phyloP scores from a whole-genome alignment of 2,888 invertebrate genomes.

The Caradrina kadenii region DNA sequence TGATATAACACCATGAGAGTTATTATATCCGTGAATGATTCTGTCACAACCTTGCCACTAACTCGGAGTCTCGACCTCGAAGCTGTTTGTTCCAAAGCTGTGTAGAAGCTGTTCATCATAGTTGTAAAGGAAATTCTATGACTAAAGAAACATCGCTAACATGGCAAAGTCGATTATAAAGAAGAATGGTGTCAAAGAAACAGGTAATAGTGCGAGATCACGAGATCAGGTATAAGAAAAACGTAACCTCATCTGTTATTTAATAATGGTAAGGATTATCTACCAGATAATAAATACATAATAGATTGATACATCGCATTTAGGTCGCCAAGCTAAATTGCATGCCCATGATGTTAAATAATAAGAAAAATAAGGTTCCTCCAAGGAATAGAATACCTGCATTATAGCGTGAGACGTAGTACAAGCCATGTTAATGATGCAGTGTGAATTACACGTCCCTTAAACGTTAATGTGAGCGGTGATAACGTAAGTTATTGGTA shows the following conservation, averaged over 20 bases:
- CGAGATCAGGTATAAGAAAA: no score
- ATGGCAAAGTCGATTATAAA: not conserved
- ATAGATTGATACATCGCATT: no score
- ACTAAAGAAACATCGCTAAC: not conserved
- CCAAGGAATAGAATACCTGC: not conserved
- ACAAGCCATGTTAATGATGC: not conserved
- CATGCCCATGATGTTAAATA: no score
- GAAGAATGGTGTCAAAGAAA: not conserved
- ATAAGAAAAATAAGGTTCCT: not conserved
- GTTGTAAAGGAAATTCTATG: not conserved
- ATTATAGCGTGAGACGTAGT: not conserved
- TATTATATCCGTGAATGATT: constrained; percentile 2
- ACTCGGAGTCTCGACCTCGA: constrained; percentile 13
- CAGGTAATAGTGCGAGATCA: no score
- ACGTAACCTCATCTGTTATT: no score
- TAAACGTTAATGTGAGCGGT: no score
- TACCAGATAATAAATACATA: no score
- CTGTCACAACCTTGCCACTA: constrained; percentile 7
- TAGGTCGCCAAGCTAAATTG: no score
- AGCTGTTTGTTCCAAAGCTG: constrained; percentile 7
- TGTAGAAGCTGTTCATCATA: not conserved
- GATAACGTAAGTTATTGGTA: no score
- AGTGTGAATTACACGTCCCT: no score
- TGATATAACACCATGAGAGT: constrained; percentile 2
- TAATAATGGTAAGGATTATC: no score